Conservation (phyloP, 1,140 invertebrate genomes). For the Halotydeus destructor region DNA sequence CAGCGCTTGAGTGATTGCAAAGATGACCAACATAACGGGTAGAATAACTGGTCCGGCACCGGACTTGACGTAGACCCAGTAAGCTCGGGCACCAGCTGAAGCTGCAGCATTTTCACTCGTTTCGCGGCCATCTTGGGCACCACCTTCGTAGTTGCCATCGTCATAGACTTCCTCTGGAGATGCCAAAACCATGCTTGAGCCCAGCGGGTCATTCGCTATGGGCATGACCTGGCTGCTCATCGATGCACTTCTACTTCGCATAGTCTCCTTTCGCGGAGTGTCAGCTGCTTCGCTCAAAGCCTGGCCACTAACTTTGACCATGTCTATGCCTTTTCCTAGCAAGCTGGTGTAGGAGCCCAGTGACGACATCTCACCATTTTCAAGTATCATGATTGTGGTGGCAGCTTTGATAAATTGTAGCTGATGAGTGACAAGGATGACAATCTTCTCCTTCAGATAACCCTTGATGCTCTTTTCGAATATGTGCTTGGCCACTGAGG, state of each 20-base stretch:
- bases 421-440: constrained; percentile 27
- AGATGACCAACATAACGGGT: constrained; percentile 10
- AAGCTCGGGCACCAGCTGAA: constrained; percentile 11
- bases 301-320: constrained; percentile 8
- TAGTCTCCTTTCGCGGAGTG: background rate
- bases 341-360: constrained; percentile 15
- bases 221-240: too few relatives aligned
- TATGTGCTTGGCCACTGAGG: constrained; percentile 26
- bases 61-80: constrained; percentile 16
- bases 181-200: too few relatives aligned
- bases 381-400: constrained; percentile 49
- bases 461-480: constrained; percentile 34
- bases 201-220: too few relatives aligned
- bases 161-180: too few relatives aligned
- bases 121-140: constrained; percentile 13
- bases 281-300: too few relatives aligned
- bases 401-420: constrained; percentile 38
- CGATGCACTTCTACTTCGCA: too few relatives aligned
- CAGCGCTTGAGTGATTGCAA: constrained; percentile 17
- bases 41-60: constrained; percentile 14
- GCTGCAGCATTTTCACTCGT: constrained; percentile 11
- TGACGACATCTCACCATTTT: constrained; percentile 26
- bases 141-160: too few relatives aligned
- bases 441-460: constrained; percentile 27
- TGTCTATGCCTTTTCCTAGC: constrained; percentile 13